A percentile compares a stretch with the other conserved stretches of the same genome.
These are phyloP conservation scores for Myotis pilosus DNA, from an alignment of 2,797 vertebrate species.

Conservation along the genomic window DNA sequence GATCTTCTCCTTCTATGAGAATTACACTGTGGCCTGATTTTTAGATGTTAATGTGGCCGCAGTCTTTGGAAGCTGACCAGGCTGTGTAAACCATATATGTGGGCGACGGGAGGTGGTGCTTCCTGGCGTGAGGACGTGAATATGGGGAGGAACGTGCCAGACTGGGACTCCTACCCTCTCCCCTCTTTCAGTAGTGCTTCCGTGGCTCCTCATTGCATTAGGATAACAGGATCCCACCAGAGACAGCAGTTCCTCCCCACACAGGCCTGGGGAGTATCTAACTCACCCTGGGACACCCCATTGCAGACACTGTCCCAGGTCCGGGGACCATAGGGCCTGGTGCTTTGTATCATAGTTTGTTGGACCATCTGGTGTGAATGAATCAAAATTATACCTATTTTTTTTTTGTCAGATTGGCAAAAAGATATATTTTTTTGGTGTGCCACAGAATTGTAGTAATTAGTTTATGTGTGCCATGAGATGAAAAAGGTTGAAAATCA, in stretches of 20 bases:
- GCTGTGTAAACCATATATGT: not conserved
- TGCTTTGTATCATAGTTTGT: not conserved
- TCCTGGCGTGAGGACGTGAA: not conserved
- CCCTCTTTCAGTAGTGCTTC: not conserved
- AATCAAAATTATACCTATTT: not conserved
- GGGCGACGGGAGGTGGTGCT: not conserved
- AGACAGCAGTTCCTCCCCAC: not conserved
- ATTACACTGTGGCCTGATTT: not conserved
- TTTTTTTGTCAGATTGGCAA: not conserved
- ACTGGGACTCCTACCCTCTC: not conserved
- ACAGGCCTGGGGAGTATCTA: not conserved
- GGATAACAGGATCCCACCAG: not conserved
- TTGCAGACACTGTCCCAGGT: not conserved
- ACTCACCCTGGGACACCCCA: not conserved
- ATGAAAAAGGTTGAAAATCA: not conserved
- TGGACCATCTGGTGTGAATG: not conserved
- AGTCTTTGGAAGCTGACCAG: not conserved
- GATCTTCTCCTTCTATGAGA: not conserved
- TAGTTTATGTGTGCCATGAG: not conserved
- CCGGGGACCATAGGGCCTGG: not conserved
- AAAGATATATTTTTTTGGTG: not conserved
- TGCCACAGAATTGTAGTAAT: not conserved
- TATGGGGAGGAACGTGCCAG: not conserved
- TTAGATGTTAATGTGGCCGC: not conserved
- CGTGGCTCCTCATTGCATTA: not conserved